Evolutionary conservation across 2,888 invertebrate genomes (phyloP).

Genomic region (Ceratothoa steindachneri): DNA sequence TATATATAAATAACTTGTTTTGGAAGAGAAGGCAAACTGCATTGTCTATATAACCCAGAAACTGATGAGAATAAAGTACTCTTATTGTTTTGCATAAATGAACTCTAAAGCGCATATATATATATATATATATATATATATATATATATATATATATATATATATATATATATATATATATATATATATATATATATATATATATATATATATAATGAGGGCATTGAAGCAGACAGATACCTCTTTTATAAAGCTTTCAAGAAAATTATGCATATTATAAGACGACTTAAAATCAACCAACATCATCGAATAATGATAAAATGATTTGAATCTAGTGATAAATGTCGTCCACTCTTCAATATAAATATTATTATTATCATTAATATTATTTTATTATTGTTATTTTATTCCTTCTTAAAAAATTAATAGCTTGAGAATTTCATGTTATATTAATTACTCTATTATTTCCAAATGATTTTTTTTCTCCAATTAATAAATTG

Average conservation of each 20-base stretch:
- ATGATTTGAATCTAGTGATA: background rate
- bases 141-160: background rate
- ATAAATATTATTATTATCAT: too few species aligned
- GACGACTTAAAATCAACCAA: background rate
- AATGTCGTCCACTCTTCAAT: background rate
- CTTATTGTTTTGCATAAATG: background rate
- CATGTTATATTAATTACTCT: too few species aligned
- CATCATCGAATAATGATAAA: background rate
- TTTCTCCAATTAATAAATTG: too few species aligned
- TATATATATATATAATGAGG: conserved; percentile 1
- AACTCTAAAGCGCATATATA: background rate
- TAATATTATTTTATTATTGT: too few species aligned
- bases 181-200: conserved; percentile 14
- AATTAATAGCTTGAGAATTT: background rate
- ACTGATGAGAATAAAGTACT: background rate
- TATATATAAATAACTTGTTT: background rate
- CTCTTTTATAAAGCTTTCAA: too few species aligned
- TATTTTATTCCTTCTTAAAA: background rate
- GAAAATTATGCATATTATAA: background rate
- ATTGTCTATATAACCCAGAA: background rate
- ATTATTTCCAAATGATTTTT: too few species aligned
- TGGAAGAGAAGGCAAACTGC: background rate
- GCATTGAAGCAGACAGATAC: background rate
- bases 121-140: background rate
- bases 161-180: conserved; percentile 5